Base-by-base conservation (phyloP, 2,888 invertebrate genomes). In the Prenolepis imparis region DNA sequence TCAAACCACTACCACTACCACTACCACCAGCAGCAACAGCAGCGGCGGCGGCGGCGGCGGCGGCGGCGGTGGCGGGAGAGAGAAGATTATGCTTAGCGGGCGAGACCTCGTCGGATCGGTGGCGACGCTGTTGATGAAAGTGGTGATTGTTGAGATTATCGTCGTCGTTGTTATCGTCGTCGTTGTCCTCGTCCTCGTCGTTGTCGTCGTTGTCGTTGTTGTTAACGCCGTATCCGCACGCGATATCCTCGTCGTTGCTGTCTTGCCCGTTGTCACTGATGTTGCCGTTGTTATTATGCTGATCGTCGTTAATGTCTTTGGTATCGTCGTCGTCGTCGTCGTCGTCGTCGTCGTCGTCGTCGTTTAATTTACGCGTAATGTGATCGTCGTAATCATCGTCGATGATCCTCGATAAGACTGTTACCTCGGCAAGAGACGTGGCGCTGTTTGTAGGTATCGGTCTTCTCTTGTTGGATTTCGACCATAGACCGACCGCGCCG, bases 281-380 rank as follows among this genome's bases (percentile, higher is more conserved):
- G 39, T 88, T 86, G 75, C 89, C 87, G 84, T 95, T 96, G 92
- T 96, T 96, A 87, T 95, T 95, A 92, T 96, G 96, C 89, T 96
- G 96, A 67, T 94, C 93, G 61, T 95, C 95, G 90, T 96, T 88
- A 83, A 87, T 89, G 86, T 90, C 86, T 73, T 87, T 82, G 48
- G 87, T 87, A 61, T 44, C 80, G 84, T 88, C 84, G 82, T 68
- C 81, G 84, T 86, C 82, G 70, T 83, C 84, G 73, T 67, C 81
- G 74, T 83, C 87, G 64, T 78, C 92, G 36, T 36, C 36, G 36
- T 36, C 5, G 5, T 36, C 36, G 57, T 95, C 90, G 86, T 84
- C 70, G 48, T 88, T 83, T 64, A 68, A 28, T 36, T 84, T 82
- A 86, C 85, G 82, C 61, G 68, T 82, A 70, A 75, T 73, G 83